phyloP scores from a whole-genome alignment of 1,140 invertebrate genomes.

The Cydia fagiglandana region DNA sequence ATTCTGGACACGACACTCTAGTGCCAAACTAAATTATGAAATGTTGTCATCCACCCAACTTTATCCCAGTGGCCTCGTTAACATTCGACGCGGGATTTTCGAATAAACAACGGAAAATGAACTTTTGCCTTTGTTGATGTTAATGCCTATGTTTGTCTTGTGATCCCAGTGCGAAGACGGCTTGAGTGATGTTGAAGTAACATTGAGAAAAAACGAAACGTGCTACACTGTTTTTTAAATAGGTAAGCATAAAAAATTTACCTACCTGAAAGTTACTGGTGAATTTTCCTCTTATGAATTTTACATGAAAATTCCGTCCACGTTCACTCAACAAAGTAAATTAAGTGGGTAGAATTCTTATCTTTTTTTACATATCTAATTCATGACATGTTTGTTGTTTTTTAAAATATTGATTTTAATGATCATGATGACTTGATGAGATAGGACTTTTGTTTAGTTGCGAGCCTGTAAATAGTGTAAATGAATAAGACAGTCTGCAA shows the following conservation, averaged over 20 bases:
- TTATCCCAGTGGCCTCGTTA: conserved; percentile 23
- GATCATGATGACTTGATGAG: too few relatives aligned
- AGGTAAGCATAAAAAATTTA: neutral
- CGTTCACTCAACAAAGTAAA: neutral
- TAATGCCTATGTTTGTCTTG: conserved; percentile 18
- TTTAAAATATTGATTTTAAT: neutral
- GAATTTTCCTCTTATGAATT: neutral
- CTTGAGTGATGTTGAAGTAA: conserved; percentile 28
- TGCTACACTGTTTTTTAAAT: neutral
- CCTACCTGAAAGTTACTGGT: neutral
- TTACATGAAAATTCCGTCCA: neutral
- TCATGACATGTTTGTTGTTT: neutral
- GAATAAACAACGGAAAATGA: conserved; percentile 24
- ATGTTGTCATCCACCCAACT: conserved; percentile 32
- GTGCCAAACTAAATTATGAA: conserved; percentile 31
- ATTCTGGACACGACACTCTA: conserved; percentile 32
- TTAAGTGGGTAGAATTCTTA: neutral
- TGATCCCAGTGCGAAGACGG: conserved; percentile 28
- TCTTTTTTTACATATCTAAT: neutral
- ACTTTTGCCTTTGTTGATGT: conserved; percentile 25
- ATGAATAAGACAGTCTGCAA: neutral
- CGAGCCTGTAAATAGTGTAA: neutral
- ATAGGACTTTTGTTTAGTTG: neutral
- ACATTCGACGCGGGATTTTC: conserved; percentile 23
- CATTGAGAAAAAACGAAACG: conserved; percentile 6